phyloP scores from a whole-genome alignment of 2,113 vertebrate genomes.

The Meleagris gallopavo region DNA sequence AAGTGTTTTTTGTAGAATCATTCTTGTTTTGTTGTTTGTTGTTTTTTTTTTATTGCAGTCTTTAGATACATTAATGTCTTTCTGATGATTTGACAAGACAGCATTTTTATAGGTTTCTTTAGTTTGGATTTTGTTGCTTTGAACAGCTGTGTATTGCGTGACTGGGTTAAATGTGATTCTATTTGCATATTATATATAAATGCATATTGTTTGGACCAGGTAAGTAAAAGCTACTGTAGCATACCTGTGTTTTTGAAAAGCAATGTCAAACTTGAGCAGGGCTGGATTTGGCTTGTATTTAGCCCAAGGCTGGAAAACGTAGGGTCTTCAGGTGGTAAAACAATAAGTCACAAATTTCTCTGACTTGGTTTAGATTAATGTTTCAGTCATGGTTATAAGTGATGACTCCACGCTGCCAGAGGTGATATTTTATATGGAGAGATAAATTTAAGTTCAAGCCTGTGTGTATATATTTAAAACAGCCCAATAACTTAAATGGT shows the following conservation, averaged over 20 bases:
- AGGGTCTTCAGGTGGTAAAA: constrained; percentile 53
- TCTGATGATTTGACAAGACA: neutral
- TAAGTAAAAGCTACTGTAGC: neutral
- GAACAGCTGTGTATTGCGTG: neutral
- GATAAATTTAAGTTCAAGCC: constrained; percentile 18
- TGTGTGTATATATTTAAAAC: neutral
- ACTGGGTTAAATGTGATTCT: constrained; percentile 12
- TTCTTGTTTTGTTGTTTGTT: neutral
- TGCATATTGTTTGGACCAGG: neutral
- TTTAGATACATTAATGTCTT: constrained; percentile 17
- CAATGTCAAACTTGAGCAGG: constrained; percentile 27
- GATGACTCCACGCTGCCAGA: constrained; percentile 32
- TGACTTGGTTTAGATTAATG: constrained; percentile 29
- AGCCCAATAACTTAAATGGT: constrained; percentile 13
- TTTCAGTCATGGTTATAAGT: neutral
- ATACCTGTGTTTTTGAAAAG: constrained; percentile 53
- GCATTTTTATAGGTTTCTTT: neutral
- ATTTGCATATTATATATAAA: neutral
- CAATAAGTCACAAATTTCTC: constrained; percentile 45
- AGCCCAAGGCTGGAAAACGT: constrained; percentile 55
- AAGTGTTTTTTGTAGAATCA: neutral
- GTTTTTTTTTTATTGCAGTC: constrained; percentile 17
- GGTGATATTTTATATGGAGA: constrained; percentile 48
- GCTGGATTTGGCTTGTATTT: constrained; percentile 53
- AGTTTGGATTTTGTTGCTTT: neutral